Base-by-base conservation (phyloP, 2,888 invertebrate genomes). In the Heteromyza rotundicornis region DNA sequence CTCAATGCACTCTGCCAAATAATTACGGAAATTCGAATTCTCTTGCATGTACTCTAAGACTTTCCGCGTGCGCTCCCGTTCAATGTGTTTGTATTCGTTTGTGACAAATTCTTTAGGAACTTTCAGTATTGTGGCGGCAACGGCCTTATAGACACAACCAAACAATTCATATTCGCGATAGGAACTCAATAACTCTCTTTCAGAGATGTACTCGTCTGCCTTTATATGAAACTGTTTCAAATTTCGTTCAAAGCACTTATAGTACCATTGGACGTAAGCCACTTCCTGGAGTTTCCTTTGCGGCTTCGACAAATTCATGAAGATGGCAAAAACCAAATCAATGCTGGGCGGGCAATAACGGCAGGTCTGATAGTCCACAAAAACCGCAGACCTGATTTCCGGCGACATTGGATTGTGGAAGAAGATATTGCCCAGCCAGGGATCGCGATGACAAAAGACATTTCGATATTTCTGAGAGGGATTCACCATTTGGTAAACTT, bases 361-460 rank as follows among this genome's bases (percentile, higher is more conserved):
- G 51, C 75, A 75, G 2, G 77, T 79, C 64, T 83, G 83, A 66
- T 71, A 83, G 55, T 83, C 83, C 0, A 83, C 74, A 1, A 83
- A 67, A 1, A 81, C 19, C 2, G 73, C 77, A 0, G 75, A 57
- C 0, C 56, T 52, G 2, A 62, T 35, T 3, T 63, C 54, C 3
- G 59, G 2, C 22, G 17, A n/a, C 2, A 14, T 19, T 19, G 3
- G 1, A 19, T 63, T 35, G 1, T 73, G 67, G 47, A 78, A 77
- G 59, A 82, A 75, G 1, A 81, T 68, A 63, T 83, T 83, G 22
- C 80, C 82, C 44, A 75, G 69, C 83, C 83, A 83, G 7, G 77
- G 68, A 68, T 83, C 83, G 1, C 80, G 77, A 73, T 83, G 83
- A 22, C 84, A 84, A 1, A 86, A 67, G 1, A 85, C 86, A 63